Conservation (phyloP, 2,797 vertebrate genomes). For the Oophaga sylvatica region DNA sequence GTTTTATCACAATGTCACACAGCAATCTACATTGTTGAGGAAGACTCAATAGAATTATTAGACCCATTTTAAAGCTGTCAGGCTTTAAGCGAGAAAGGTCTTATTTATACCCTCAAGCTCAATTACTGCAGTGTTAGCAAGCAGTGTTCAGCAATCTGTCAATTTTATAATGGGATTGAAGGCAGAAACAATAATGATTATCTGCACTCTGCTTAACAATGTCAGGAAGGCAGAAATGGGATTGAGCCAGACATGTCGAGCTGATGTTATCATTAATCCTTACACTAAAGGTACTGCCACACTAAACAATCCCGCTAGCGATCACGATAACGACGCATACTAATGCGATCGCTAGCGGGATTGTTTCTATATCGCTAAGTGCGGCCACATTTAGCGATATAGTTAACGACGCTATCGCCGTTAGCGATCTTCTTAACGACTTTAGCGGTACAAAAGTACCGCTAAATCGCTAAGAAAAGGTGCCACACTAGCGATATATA, state of each 20-base stretch:
- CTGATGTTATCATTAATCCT: conserved; percentile 32
- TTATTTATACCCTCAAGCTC: conserved; percentile 43
- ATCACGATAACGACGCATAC: too few species aligned
- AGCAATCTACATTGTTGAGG: conserved; percentile 36
- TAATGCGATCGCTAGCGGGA: too few species aligned
- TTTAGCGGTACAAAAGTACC: too few species aligned
- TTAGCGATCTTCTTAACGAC: too few species aligned
- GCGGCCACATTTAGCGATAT: too few species aligned
- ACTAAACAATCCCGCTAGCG: too few species aligned
- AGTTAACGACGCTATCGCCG: too few species aligned
- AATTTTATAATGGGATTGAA: conserved; percentile 58
- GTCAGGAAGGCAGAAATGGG: conserved; percentile 48
- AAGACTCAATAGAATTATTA: conserved; percentile 45
- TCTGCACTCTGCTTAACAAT: conserved; percentile 53
- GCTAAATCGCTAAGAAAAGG: too few species aligned
- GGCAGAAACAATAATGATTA: conserved; percentile 57
- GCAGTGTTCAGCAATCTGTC: conserved; percentile 40
- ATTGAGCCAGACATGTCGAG: conserved; percentile 29
- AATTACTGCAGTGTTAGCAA: conserved; percentile 45
- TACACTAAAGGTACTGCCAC: too few species aligned
- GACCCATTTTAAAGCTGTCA: conserved; percentile 50
- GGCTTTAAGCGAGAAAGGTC: conserved; percentile 18
- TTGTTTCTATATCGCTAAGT: too few species aligned
- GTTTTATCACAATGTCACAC: conserved; percentile 56
- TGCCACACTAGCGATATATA: too few species aligned